Conservation (phyloP, 1,140 invertebrate genomes). For the Stegodyphus mimosarum region DNA sequence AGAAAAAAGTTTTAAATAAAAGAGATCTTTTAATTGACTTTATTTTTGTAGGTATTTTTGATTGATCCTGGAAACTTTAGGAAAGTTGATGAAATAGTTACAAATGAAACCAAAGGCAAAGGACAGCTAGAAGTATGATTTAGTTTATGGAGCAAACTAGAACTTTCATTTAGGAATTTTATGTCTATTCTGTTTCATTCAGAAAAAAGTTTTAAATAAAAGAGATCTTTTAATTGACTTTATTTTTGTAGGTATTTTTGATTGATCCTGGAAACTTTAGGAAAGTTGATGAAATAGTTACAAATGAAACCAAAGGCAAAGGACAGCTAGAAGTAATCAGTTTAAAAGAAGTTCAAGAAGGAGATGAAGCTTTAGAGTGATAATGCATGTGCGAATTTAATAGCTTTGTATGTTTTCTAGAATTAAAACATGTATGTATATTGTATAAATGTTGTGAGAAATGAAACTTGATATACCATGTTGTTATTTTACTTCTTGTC, state of each 20-base stretch:
- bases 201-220: not conserved
- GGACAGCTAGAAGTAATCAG: slow-evolving; percentile 89
- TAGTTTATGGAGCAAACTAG: too few relatives aligned
- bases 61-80: slow-evolving; percentile 95
- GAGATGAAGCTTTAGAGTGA: slow-evolving; percentile 75
- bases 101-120: slow-evolving; percentile 85
- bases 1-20: not conserved
- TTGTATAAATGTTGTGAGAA: too few relatives aligned
- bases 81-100: slow-evolving; percentile 85
- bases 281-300: slow-evolving; percentile 85
- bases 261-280: slow-evolving; percentile 95
- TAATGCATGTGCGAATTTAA: not conserved
- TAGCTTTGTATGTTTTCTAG: too few relatives aligned
- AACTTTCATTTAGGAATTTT: too few relatives aligned
- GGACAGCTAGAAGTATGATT: slow-evolving; percentile 88
- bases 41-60: slow-evolving; percentile 76
- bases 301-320: slow-evolving; percentile 85
- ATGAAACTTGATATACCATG: too few relatives aligned
- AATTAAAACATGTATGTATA: too few relatives aligned
- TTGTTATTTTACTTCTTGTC: too few relatives aligned
- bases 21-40: not conserved
- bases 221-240: not conserved
- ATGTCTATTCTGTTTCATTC: too few relatives aligned
- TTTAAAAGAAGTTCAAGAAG: slow-evolving; percentile 91
- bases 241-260: slow-evolving; percentile 76